Conservation (phyloP, 2,888 invertebrate species). For the Megaustenia siamemsis region DNA sequence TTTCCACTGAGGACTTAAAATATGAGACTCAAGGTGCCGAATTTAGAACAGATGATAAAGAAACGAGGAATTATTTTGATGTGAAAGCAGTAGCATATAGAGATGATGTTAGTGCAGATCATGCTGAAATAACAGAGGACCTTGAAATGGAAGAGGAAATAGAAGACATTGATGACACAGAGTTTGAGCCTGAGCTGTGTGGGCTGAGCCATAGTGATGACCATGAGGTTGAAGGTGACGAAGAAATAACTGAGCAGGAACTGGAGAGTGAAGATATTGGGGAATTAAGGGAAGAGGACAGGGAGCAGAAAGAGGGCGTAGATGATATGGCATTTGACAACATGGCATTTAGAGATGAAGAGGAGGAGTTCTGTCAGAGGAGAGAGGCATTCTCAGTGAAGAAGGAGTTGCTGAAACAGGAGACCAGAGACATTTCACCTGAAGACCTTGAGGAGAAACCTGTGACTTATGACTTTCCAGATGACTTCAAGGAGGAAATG, state of each 20-base stretch:
- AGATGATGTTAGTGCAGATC: background rate
- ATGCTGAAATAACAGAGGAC: background rate
- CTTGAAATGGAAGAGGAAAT: constrained; percentile 46
- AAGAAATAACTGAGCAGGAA: constrained; percentile 14
- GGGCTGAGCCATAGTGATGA: constrained; percentile 32
- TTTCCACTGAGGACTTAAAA: background rate
- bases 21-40: background rate
- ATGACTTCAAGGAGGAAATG: constrained; percentile 62
- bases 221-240: constrained; percentile 35
- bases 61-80: background rate
- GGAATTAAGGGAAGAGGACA: background rate
- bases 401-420: constrained; percentile 55
- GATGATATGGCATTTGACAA: constrained; percentile 80
- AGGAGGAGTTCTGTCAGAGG: constrained; percentile 48
- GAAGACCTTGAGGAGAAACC: constrained; percentile 72
- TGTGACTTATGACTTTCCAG: constrained; percentile 67
- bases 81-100: background rate
- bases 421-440: constrained; percentile 69
- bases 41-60: background rate
- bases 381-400: constrained; percentile 1
- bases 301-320: background rate
- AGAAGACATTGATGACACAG: constrained; percentile 52
- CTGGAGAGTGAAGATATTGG: background rate
- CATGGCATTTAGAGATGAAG: constrained; percentile 79
- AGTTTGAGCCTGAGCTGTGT: constrained; percentile 45